phyloP scores from a whole-genome alignment of 1,140 invertebrate species.

The Panulirus ornatus region DNA sequence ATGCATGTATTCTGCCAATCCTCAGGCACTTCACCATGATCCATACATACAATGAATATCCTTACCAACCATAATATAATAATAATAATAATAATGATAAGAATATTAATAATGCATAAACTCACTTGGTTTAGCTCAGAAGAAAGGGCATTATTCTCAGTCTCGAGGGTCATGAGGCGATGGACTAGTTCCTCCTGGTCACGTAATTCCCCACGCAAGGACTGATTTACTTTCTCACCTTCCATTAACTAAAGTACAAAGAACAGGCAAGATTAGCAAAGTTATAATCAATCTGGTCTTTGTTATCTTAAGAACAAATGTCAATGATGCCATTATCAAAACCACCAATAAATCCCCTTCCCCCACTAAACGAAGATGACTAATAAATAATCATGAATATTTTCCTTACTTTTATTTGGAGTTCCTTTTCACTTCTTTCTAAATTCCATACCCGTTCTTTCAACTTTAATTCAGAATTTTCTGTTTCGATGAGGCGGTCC shows the following conservation, averaged over 20 bases:
- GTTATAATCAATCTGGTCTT: not conserved
- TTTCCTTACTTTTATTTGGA: conserved; percentile 76
- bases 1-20: no score
- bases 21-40: no score
- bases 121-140: conserved; percentile 75
- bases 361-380: no score
- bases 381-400: no score
- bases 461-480: conserved; percentile 75
- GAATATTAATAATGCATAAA: no score
- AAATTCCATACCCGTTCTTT: conserved; percentile 75
- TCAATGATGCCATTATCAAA: no score
- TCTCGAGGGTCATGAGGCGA: conserved; percentile 76
- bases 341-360: no score
- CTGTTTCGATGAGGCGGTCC: conserved; percentile 76
- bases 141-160: conserved; percentile 76
- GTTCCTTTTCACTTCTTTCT: conserved; percentile 75
- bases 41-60: no score
- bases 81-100: no score
- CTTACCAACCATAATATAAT: no score
- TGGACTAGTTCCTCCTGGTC: conserved; percentile 78
- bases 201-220: conserved; percentile 76
- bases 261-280: not conserved
- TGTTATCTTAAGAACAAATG: no score
- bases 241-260: conserved; percentile 75
- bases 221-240: conserved; percentile 75